Percentiles rank a stretch among this genome's conserved stretches.
Evolutionary conservation across 2,113 vertebrate genomes (phyloP).

Genomic region (Blennius ocellaris): DNA sequence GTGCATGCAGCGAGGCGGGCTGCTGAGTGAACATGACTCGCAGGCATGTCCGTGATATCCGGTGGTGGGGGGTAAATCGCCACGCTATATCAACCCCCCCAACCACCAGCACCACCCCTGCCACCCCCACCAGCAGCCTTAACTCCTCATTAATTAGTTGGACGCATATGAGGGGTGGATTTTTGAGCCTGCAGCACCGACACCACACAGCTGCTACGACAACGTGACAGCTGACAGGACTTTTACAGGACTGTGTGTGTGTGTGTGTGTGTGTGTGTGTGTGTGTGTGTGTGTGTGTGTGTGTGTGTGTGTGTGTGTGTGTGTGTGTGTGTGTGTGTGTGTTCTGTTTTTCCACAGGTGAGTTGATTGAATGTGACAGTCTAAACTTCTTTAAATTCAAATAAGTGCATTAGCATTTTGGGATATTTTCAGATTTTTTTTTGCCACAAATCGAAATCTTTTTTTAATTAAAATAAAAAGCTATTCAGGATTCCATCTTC

Average conservation of each 20-base stretch:
- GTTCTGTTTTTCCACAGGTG: slow-evolving; percentile 10
- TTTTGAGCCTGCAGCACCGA: slow-evolving; percentile 21
- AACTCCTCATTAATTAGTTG: slow-evolving; percentile 70
- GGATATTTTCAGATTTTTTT: not conserved
- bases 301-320: not conserved
- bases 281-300: not conserved
- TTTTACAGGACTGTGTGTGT: slow-evolving; percentile 3
- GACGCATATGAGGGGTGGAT: slow-evolving; percentile 23
- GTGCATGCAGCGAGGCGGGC: slow-evolving; percentile 35
- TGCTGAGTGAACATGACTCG: slow-evolving; percentile 66
- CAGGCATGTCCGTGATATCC: slow-evolving; percentile 57
- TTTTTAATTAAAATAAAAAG: too few species aligned
- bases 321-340: not conserved
- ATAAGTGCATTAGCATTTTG: not conserved
- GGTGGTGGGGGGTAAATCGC: slow-evolving; percentile 73
- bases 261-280: not conserved
- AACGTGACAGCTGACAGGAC: slow-evolving; percentile 53
- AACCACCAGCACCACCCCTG: not conserved
- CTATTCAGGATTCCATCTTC: too few species aligned
- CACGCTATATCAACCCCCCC: slow-evolving; percentile 54
- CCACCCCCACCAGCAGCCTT: slow-evolving; percentile 27
- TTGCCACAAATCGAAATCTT: not conserved
- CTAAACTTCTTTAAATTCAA: not conserved
- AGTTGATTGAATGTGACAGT: slow-evolving; percentile 5
- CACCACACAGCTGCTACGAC: slow-evolving; percentile 39